Conservation (phyloP, 2,113 vertebrate species). For the Sula dactylatra region DNA sequence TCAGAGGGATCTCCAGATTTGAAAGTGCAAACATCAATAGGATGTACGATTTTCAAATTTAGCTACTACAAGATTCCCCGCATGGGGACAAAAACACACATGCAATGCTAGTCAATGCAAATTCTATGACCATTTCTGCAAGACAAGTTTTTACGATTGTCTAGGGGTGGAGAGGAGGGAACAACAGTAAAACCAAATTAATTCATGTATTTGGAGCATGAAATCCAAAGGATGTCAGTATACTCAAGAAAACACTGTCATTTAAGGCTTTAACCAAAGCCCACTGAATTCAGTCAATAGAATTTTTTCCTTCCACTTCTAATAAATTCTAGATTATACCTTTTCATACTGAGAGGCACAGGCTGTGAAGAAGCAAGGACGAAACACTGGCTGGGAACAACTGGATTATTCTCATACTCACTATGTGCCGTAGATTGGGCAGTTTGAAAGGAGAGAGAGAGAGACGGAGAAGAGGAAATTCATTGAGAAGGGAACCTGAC, state of each 20-base stretch:
- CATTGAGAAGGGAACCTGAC: neutral
- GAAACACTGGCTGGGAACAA: neutral
- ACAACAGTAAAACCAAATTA: neutral
- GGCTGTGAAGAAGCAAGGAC: neutral
- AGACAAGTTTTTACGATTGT: neutral
- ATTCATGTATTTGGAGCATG: neutral
- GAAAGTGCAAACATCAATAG: neutral
- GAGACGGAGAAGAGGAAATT: neutral
- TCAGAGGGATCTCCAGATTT: neutral
- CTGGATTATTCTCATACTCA: neutral
- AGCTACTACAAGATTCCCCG: neutral
- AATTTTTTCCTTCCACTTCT: neutral
- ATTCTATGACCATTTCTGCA: neutral
- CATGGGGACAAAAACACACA: accelerated
- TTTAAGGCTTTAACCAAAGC: neutral
- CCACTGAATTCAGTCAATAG: neutral
- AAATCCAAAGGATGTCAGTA: neutral
- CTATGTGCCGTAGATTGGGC: neutral
- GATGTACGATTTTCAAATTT: neutral
- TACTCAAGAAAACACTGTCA: neutral
- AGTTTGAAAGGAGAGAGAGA: neutral
- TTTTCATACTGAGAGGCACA: neutral
- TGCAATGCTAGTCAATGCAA: neutral
- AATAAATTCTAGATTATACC: neutral
- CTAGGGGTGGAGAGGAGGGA: neutral